Base-by-base conservation (phyloP, 2,797 vertebrate species). In the Pseudomugil gertrudae region DNA sequence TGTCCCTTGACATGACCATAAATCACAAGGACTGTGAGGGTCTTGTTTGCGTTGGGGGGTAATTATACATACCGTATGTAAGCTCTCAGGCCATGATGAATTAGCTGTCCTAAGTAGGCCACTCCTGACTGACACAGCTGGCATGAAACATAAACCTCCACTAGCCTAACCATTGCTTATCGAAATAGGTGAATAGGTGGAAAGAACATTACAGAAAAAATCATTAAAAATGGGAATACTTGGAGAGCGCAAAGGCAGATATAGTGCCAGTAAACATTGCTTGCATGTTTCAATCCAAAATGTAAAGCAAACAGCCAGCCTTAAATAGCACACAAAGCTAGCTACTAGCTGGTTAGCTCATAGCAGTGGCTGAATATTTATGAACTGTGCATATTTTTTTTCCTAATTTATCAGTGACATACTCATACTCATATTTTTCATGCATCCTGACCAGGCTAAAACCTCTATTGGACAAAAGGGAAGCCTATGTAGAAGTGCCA, bases 41-140 rank as follows among this genome's bases (percentile, higher is more conserved):
- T 86, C 84, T 89, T 92, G 90, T 94, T 94, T 93, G 91, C 72
- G 55, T 90, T 81, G 85, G 86, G 87, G 30, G 88, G 84, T 91
- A 91, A 93, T 93, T 94, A 93, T 87, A 84, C 84, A 61, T 86
- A 86, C 84, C 79, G 66, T 92, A 90, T 92, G 89, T 90, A 92
- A 87, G 88, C 88, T 81, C 84, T 92, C 88, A 87, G 85, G 74
- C 80, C 81, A 56, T 93, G 93, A 94, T 94, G 85, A 93, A 94
- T 94, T 93, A 92, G 92, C 80, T 85, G 84, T 89, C 87, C 81
- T 86, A 91, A 90, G 92, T 94, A 93, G 92, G 90, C 77, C 88
- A 89, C 80, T 89, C 81, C 89, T 90, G 84, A 93, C 83, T 92
- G 92, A 92, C 90, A 87, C 81, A 83, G 81, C 79, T 69, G 81